phyloP scores from a whole-genome alignment of 2,888 invertebrate species.

The Chironomus tentans region DNA sequence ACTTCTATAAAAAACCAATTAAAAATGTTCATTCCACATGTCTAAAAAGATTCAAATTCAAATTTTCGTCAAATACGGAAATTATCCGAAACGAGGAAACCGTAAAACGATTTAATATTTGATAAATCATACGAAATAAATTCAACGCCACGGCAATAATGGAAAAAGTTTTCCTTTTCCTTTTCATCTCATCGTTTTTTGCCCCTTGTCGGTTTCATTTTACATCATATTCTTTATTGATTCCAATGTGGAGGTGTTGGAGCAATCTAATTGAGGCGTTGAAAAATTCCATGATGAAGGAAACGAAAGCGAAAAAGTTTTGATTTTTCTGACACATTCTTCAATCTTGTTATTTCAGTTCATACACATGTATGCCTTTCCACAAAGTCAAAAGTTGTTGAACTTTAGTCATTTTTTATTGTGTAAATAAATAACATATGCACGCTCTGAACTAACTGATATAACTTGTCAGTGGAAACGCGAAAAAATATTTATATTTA shows the following conservation, averaged over 20 bases:
- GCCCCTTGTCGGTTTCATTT: not conserved
- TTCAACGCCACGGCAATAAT: not conserved
- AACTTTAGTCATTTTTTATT: not conserved
- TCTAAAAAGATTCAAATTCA: too few relatives aligned
- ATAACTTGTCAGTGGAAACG: not conserved
- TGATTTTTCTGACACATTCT: not conserved
- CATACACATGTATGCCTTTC: not conserved
- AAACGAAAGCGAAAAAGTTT: not conserved
- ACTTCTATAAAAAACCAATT: too few relatives aligned
- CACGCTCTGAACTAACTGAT: not conserved
- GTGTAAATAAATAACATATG: not conserved
- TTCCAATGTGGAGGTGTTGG: not conserved
- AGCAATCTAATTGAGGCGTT: not conserved
- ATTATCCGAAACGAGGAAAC: too few relatives aligned
- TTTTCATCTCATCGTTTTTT: not conserved
- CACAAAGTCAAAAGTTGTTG: not conserved
- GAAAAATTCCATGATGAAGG: not conserved
- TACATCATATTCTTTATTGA: too few relatives aligned
- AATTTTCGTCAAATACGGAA: too few relatives aligned
- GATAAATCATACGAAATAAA: slow-evolving; percentile 1
- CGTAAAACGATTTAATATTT: slow-evolving; percentile 12
- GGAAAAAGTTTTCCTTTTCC: slow-evolving; percentile 1
- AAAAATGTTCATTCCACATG: too few relatives aligned
- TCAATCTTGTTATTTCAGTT: not conserved
- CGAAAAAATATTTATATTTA: not conserved